These are phyloP conservation scores for Hemichromis elongatus DNA, from an alignment of 2,113 vertebrate species.

Conservation along the genomic window DNA sequence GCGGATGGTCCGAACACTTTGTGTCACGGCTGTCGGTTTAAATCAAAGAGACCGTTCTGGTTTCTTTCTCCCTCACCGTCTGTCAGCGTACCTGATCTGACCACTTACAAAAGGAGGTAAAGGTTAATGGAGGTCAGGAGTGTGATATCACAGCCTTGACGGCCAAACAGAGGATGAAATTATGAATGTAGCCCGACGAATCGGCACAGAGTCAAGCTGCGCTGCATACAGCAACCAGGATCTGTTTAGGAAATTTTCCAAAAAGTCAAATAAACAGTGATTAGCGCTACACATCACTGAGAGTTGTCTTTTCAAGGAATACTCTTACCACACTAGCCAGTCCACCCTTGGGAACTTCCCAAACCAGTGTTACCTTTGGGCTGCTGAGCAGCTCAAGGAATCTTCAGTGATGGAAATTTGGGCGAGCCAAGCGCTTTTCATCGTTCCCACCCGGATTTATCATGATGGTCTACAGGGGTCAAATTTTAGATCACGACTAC, in stretches of 20 bases:
- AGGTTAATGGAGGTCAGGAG: conserved; percentile 24
- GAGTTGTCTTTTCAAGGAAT: background rate
- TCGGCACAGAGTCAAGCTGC: background rate
- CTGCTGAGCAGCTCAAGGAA: background rate
- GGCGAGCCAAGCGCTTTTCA: background rate
- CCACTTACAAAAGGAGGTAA: background rate
- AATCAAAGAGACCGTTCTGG: conserved; percentile 14
- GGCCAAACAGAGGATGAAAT: background rate
- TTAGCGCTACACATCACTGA: background rate
- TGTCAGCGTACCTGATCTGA: background rate
- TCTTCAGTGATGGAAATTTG: background rate
- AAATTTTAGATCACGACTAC: background rate
- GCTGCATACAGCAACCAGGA: background rate
- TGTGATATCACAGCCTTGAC: background rate
- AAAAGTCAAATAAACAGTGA: background rate
- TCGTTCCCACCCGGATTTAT: background rate
- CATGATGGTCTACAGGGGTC: background rate
- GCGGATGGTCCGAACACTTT: background rate
- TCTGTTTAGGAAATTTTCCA: background rate
- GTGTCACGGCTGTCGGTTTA: conserved; percentile 20
- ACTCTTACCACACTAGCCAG: background rate
- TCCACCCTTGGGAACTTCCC: accelerated
- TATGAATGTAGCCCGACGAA: background rate
- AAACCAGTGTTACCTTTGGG: background rate
- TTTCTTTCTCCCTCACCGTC: background rate